A percentile compares a stretch with the other conserved stretches of the same genome.
Evolutionary conservation across 2,888 invertebrate genomes (phyloP).

Genomic region (Epicampocera succincta): DNA sequence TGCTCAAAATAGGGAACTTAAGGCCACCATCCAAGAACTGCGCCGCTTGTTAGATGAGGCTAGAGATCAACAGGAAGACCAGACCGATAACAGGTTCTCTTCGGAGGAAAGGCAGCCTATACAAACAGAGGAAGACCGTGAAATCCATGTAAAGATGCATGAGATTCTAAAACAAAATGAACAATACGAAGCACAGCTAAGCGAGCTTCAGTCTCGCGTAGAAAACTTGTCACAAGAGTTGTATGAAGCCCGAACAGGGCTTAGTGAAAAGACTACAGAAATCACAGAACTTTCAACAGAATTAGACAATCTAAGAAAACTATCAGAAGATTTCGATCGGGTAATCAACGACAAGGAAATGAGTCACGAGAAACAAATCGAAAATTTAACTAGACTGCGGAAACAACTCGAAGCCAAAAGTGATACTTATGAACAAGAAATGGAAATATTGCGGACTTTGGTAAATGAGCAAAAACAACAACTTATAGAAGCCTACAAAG

Average conservation of each 20-base stretch:
- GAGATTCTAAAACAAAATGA: conserved; percentile 52
- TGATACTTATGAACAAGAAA: conserved; percentile 77
- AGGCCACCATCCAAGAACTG: conserved; percentile 73
- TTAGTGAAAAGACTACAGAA: conserved; percentile 82
- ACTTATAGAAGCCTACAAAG: conserved; percentile 79
- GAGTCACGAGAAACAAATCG: conserved; percentile 77
- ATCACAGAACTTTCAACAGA: conserved; percentile 82
- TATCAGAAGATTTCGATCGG: conserved; percentile 75
- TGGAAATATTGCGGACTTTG: conserved; percentile 79
- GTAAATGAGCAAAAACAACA: conserved; percentile 81
- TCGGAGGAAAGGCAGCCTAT: conserved; percentile 55
- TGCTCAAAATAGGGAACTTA: conserved; percentile 77
- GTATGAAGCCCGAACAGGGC: conserved; percentile 82
- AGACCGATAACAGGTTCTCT: conserved; percentile 71
- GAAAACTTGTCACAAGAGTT: conserved; percentile 82
- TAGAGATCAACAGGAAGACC: conserved; percentile 78
- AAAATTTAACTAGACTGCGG: conserved; percentile 75
- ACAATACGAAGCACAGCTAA: conserved; percentile 70
- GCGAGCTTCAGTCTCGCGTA: conserved; percentile 82
- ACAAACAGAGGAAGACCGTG: conserved; percentile 58
- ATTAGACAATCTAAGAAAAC: conserved; percentile 73
- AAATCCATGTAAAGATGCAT: conserved; percentile 36
- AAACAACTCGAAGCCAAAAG: conserved; percentile 75
- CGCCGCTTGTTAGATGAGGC: conserved; percentile 73
- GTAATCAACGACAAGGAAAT: conserved; percentile 75